These are phyloP conservation scores for Illadopsis cleaveri DNA, from an alignment of 2,113 vertebrate species.

Conservation along the genomic window DNA sequence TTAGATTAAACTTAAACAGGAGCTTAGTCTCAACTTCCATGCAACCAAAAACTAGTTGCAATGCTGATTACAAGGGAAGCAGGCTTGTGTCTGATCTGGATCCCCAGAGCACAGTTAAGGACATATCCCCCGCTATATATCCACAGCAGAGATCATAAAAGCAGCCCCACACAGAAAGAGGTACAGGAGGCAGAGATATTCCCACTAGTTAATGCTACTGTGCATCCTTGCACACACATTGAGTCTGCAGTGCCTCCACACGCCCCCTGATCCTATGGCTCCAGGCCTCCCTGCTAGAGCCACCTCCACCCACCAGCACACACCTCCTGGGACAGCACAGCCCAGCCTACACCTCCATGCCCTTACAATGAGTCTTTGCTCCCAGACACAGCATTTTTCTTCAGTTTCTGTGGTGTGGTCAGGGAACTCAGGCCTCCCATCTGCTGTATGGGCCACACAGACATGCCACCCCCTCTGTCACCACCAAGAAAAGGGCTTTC, in stretches of 20 bases:
- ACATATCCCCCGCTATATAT: not conserved
- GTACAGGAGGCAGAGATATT: not conserved
- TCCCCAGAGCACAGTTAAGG: not conserved
- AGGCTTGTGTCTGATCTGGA: not conserved
- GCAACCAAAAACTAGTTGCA: not conserved
- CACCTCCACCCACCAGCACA: not conserved
- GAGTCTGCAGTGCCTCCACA: not conserved
- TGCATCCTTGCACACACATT: fast-evolving
- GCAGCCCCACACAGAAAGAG: not conserved
- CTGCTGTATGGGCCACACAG: not conserved
- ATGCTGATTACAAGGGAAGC: not conserved
- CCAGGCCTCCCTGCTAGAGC: fast-evolving
- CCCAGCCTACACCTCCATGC: fast-evolving
- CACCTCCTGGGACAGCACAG: fast-evolving
- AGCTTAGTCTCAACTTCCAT: not conserved
- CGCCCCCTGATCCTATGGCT: fast-evolving
- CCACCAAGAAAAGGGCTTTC: not conserved
- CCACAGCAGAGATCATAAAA: not conserved
- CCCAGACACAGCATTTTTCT: not conserved
- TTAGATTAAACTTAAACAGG: not conserved
- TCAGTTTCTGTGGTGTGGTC: not conserved
- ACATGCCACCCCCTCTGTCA: not conserved
- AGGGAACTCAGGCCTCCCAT: not conserved
- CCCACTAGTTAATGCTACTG: fast-evolving
- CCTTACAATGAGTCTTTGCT: not conserved